Conservation (phyloP, 2,888 invertebrate genomes). For the Heliconius cydno region DNA sequence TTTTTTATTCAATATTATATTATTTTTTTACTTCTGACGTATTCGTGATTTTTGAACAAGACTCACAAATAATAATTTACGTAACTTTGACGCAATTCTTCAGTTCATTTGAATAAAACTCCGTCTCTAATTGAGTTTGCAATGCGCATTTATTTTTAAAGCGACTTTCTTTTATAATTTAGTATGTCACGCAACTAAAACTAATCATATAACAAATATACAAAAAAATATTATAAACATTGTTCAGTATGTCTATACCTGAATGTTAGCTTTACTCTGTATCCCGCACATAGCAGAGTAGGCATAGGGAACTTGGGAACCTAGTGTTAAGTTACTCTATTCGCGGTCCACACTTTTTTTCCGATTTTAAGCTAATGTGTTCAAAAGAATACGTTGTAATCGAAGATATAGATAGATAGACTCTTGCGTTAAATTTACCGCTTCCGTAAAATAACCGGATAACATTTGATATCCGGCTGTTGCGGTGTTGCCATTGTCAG, state of each 20-base stretch:
- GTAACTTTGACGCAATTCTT: conserved; percentile 2
- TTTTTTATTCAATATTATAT: not conserved
- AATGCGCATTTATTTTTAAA: conserved; percentile 14
- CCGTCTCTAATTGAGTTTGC: conserved; percentile 10
- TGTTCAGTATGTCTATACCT: not conserved
- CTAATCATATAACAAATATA: conserved; percentile 1
- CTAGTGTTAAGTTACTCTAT: too few species aligned
- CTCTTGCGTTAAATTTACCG: conserved; percentile 24
- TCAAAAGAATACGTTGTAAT: not conserved
- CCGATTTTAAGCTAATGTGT: not conserved
- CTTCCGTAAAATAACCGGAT: conserved; percentile 33
- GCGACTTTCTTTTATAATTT: conserved; percentile 11
- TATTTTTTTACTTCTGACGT: not conserved
- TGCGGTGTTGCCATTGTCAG: conserved; percentile 30
- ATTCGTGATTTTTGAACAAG: not conserved
- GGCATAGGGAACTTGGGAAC: too few species aligned
- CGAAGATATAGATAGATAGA: conserved; percentile 28
- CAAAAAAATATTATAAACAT: not conserved
- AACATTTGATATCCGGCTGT: conserved; percentile 23
- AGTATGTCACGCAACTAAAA: conserved; percentile 8
- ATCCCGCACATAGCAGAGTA: too few species aligned
- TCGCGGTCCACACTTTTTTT: too few species aligned
- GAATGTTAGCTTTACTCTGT: too few species aligned
- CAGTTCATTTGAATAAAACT: not conserved
- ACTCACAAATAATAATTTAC: not conserved